A percentile compares a stretch with the other conserved stretches of the same genome.
Conservation (phyloP, 2,113 vertebrate species). For the Barbus barbus region DNA sequence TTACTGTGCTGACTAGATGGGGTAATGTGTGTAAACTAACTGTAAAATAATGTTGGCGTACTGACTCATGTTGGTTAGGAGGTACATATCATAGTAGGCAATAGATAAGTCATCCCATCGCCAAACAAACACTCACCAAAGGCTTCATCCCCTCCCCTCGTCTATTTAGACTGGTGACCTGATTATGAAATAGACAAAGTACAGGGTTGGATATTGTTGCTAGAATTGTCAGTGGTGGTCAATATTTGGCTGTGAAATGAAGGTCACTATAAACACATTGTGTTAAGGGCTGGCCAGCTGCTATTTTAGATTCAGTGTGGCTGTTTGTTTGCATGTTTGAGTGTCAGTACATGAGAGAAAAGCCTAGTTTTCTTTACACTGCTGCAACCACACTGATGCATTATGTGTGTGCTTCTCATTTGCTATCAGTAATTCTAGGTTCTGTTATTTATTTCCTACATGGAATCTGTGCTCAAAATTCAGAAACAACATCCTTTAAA, state of each 20-base stretch:
- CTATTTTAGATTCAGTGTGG: not conserved
- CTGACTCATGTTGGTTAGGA: not conserved
- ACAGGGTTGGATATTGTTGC: slow-evolving; percentile 17
- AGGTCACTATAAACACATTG: slow-evolving; percentile 29
- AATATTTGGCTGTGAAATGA: slow-evolving; percentile 47
- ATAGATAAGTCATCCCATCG: not conserved
- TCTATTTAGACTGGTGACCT: not conserved
- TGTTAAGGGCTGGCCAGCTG: slow-evolving; percentile 34
- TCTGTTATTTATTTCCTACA: slow-evolving; percentile 21
- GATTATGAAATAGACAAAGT: slow-evolving; percentile 3
- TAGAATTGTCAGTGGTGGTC: slow-evolving; percentile 26
- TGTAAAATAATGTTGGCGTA: not conserved
- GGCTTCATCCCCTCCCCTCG: not conserved
- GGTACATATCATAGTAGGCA: not conserved
- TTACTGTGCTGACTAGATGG: slow-evolving; percentile 63
- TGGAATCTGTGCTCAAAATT: not conserved
- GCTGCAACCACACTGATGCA: not conserved
- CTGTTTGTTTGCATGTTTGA: slow-evolving; percentile 3
- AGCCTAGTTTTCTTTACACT: not conserved
- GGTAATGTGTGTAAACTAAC: slow-evolving; percentile 22
- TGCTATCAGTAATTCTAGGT: not conserved
- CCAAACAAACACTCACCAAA: slow-evolving; percentile 25
- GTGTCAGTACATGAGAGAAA: not conserved
- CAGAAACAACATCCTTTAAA: not conserved
- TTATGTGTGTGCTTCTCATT: slow-evolving; percentile 17